Evolutionary conservation across 2,797 vertebrate species (phyloP).

Genomic region (Darevskia nairensis): DNA sequence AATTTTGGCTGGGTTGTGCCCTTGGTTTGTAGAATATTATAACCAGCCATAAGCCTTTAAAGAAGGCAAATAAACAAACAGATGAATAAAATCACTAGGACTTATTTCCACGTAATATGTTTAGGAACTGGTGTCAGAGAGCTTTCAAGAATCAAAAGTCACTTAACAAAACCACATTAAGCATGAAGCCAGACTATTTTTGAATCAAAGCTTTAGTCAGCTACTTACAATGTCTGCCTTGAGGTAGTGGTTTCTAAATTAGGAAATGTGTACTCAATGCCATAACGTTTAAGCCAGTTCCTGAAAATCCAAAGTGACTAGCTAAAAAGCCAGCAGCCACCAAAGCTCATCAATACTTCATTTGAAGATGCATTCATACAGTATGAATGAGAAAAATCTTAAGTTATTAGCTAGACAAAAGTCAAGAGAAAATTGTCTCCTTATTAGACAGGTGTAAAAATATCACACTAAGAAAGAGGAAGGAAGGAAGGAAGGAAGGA

Average conservation of each 20-base stretch:
- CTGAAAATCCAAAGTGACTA: background rate
- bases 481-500: background rate
- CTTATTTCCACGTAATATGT: background rate
- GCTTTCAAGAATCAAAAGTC: background rate
- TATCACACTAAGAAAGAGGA: background rate
- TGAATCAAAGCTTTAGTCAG: background rate
- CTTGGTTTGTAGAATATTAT: background rate
- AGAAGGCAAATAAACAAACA: slow-evolving; percentile 1
- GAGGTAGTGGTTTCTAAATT: background rate
- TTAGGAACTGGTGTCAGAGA: slow-evolving; percentile 15
- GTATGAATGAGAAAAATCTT: background rate
- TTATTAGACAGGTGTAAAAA: background rate
- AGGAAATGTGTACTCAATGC: background rate
- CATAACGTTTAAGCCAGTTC: background rate
- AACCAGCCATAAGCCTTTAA: background rate
- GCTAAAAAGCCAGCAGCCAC: background rate
- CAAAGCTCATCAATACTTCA: background rate
- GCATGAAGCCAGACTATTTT: background rate
- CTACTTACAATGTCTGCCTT: background rate
- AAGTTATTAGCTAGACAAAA: background rate
- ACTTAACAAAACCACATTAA: slow-evolving; percentile 4
- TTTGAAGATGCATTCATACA: background rate
- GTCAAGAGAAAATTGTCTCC: background rate
- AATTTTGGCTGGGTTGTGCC: background rate
- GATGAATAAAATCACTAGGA: slow-evolving; percentile 15